Evolutionary conservation across 2,113 vertebrate species (phyloP).

Genomic region (Lipophrys pholis): DNA sequence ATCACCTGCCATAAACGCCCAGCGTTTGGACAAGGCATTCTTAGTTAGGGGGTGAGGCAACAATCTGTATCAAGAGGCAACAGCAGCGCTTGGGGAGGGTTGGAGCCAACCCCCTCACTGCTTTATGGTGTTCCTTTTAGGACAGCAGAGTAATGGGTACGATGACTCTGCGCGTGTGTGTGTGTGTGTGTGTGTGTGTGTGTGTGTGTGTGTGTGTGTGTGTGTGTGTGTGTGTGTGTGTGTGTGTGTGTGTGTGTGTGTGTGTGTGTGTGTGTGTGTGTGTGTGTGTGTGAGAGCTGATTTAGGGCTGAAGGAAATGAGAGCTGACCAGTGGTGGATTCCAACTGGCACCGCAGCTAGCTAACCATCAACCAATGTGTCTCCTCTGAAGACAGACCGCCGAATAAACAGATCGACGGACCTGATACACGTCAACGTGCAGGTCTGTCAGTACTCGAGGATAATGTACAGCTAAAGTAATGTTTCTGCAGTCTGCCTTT

Average conservation of each 20-base stretch:
- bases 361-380: constrained; percentile 72
- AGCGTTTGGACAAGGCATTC: constrained; percentile 76
- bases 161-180: constrained; percentile 7
- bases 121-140: constrained; percentile 74
- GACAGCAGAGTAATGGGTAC: constrained; percentile 25
- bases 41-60: constrained; percentile 62
- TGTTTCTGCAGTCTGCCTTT: background rate
- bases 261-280: constrained; percentile 7
- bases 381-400: constrained; percentile 28
- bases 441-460: background rate
- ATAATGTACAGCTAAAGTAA: background rate
- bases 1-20: constrained; percentile 77
- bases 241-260: constrained; percentile 13
- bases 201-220: constrained; percentile 17
- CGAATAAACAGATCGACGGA: background rate
- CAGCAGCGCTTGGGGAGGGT: constrained; percentile 32
- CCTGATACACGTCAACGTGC: background rate
- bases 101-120: constrained; percentile 59
- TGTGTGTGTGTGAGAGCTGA: constrained; percentile 20
- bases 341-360: constrained; percentile 68
- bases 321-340: constrained; percentile 49
- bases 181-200: constrained; percentile 26
- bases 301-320: constrained; percentile 58
- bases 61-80: constrained; percentile 67
- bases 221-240: constrained; percentile 14